phyloP scores from a whole-genome alignment of 2,797 vertebrate genomes.

The Rhincodon typus region DNA sequence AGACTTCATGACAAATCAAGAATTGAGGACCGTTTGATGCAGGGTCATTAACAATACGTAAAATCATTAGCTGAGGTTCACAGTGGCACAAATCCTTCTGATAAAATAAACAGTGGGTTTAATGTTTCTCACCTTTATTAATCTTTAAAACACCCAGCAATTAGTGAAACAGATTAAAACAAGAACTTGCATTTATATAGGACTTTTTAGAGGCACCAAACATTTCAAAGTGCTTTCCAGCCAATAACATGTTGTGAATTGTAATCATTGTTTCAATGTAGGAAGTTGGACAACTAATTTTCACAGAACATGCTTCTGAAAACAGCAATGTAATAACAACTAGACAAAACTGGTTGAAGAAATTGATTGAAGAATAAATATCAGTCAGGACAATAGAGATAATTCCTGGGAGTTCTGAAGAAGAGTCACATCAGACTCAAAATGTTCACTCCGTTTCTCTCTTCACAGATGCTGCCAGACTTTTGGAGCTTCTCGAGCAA shows the following conservation, averaged over 20 bases:
- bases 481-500: too few relatives aligned
- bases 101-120: background rate
- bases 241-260: background rate
- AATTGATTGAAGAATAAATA: too few relatives aligned
- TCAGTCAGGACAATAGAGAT: too few relatives aligned
- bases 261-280: background rate
- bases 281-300: background rate
- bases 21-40: background rate
- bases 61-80: background rate
- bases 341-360: too few relatives aligned
- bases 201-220: background rate
- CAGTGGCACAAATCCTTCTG: background rate
- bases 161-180: background rate
- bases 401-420: too few relatives aligned
- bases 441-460: too few relatives aligned
- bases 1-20: background rate
- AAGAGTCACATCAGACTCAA: too few relatives aligned
- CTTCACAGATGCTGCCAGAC: too few relatives aligned
- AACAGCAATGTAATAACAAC: too few relatives aligned
- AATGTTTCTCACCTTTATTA: background rate
- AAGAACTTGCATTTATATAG: background rate
- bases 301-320: background rate
- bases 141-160: background rate
- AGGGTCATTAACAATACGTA: background rate
- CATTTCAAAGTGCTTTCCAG: background rate